Conservation (phyloP, 2,888 invertebrate species). For the Taenaris catops region DNA sequence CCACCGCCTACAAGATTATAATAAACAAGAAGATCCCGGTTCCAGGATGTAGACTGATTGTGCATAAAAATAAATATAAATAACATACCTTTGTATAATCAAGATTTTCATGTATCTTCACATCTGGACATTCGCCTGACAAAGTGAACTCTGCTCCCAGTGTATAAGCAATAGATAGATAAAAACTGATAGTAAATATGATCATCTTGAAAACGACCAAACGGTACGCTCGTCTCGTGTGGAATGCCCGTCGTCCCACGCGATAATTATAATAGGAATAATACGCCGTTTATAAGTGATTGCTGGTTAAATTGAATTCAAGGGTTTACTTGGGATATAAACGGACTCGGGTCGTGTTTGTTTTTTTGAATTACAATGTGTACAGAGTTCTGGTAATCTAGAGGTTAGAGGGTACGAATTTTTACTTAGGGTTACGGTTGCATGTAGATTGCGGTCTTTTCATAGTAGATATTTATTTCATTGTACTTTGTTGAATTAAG, state of each 20-base stretch:
- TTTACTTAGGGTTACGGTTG: no score
- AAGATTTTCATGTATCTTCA: conserved; percentile 59
- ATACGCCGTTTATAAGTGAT: conserved; percentile 30
- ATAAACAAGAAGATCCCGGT: no score
- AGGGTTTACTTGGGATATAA: conserved; percentile 21
- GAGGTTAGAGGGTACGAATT: no score
- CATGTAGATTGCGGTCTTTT: no score
- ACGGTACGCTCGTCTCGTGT: conserved; percentile 30
- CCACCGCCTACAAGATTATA: no score
- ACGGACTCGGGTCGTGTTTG: conserved; percentile 13
- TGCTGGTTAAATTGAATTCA: conserved; percentile 32
- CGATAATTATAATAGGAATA: conserved; percentile 67
- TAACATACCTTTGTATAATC: conserved; percentile 56
- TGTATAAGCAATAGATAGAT: conserved; percentile 24
- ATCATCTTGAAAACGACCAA: conserved; percentile 41
- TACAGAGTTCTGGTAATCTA: no score
- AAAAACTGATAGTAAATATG: conserved; percentile 34
- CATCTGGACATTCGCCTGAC: conserved; percentile 55
- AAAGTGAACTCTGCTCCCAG: conserved; percentile 50
- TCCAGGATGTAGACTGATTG: no score
- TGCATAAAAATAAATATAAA: no score
- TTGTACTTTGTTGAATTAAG: no score
- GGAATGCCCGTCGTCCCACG: conserved; percentile 50
- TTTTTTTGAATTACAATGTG: conserved; percentile 15
- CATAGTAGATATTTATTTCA: not conserved